Percentiles rank a stretch among this genome's conserved stretches.
These are phyloP conservation scores for Metaphire vulgaris DNA, from an alignment of 1,140 invertebrate genomes.

Conservation along the genomic window DNA sequence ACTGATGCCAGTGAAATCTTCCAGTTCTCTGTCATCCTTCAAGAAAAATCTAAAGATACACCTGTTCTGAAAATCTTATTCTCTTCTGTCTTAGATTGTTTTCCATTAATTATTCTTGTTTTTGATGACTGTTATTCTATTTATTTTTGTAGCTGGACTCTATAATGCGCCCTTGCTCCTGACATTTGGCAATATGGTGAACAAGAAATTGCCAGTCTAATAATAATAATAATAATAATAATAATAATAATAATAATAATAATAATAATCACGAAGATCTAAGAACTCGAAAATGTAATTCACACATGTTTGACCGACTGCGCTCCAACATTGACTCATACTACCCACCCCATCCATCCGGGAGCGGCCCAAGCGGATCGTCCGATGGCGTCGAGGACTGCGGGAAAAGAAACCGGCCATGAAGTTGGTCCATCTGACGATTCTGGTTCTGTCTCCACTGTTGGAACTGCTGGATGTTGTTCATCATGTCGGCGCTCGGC, in stretches of 20 bases:
- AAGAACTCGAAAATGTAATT: neutral
- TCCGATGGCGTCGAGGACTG: slow-evolving; percentile 55
- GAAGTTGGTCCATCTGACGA: slow-evolving; percentile 40
- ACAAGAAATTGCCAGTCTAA: too few species aligned
- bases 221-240: too few species aligned
- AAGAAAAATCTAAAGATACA: too few species aligned
- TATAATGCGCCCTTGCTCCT: too few species aligned
- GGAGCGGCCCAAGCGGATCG: slow-evolving; percentile 76
- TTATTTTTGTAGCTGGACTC: neutral
- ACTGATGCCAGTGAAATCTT: too few species aligned
- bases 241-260: neutral
- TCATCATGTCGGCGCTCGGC: slow-evolving; percentile 79
- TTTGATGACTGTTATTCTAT: neutral
- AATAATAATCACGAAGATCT: neutral
- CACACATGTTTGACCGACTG: too few species aligned
- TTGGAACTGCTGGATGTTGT: slow-evolving; percentile 81
- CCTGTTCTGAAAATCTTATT: too few species aligned
- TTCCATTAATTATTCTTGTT: neutral
- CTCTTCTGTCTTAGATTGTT: too few species aligned
- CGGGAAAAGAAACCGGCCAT: slow-evolving; percentile 46
- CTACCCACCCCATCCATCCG: slow-evolving; percentile 75
- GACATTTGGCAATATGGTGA: too few species aligned
- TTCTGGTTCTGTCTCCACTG: slow-evolving; percentile 59
- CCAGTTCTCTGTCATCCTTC: too few species aligned
- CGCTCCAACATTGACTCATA: neutral